phyloP scores from a whole-genome alignment of 2,797 vertebrate species.

The Crypturellus tataupa region DNA sequence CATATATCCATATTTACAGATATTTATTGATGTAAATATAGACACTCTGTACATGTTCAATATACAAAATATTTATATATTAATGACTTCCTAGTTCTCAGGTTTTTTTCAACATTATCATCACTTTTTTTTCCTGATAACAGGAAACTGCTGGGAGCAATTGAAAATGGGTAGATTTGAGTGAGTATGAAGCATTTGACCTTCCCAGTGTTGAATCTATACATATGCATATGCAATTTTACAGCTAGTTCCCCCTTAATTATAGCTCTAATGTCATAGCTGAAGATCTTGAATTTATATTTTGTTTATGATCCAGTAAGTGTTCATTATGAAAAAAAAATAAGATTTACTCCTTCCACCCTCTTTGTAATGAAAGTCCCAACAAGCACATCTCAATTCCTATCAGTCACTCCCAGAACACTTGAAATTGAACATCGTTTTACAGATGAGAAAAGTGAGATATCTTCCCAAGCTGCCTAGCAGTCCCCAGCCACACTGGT shows the following conservation, averaged over 20 bases:
- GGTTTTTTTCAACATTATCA: not conserved
- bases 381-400: not conserved
- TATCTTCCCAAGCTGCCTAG: too few species aligned
- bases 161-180: not conserved
- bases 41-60: rapidly evolving
- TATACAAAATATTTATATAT: not conserved
- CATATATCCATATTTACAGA: not conserved
- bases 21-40: not conserved
- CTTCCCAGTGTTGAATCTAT: not conserved
- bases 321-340: not conserved
- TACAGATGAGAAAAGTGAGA: not conserved
- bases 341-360: not conserved
- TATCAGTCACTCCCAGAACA: not conserved
- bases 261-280: not conserved
- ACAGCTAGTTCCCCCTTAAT: not conserved
- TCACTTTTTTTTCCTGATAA: not conserved
- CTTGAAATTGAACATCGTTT: not conserved
- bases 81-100: not conserved
- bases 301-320: not conserved
- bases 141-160: not conserved
- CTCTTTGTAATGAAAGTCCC: not conserved
- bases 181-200: not conserved
- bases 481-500: not conserved
- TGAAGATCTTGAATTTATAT: not conserved
- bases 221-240: not conserved